Percentiles rank a stretch among this genome's conserved stretches.
Conservation (phyloP, 2,888 invertebrate genomes). For the Pandemis corylana region DNA sequence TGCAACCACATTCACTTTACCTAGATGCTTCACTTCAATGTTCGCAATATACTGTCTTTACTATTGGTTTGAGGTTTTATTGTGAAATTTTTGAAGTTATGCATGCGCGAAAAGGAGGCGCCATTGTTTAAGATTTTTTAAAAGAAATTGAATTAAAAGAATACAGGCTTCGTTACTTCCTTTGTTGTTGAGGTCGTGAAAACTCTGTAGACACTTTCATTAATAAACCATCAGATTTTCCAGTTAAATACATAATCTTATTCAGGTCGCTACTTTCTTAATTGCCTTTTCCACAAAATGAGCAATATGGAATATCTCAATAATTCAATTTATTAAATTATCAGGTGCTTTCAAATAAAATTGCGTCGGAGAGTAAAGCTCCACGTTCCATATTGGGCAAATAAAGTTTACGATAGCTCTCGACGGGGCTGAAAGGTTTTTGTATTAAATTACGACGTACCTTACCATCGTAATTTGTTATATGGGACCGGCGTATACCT, state of each 20-base stretch:
- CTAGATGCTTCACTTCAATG: too few species aligned
- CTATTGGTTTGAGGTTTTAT: too few species aligned
- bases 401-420: constrained; percentile 45
- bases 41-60: too few species aligned
- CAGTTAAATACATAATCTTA: not conserved
- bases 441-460: constrained; percentile 39
- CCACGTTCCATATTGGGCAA: constrained; percentile 35
- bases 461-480: constrained; percentile 31
- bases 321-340: not conserved
- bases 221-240: not conserved
- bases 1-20: too few species aligned
- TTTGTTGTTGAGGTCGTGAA: too few species aligned
- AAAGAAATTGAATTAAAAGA: too few species aligned
- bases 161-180: too few species aligned
- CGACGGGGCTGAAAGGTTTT: constrained; percentile 49
- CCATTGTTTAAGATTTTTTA: too few species aligned
- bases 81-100: too few species aligned
- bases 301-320: not conserved
- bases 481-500: constrained; percentile 12
- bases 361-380: constrained; percentile 17
- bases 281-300: not conserved
- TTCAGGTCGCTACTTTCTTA: not conserved
- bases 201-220: not conserved
- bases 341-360: constrained; percentile 5
- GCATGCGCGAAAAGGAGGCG: too few species aligned